Percentiles rank a stretch among this genome's conserved stretches.
Evolutionary conservation across 2,888 invertebrate species (phyloP).

Genomic region (Eupithecia dodoneata): DNA sequence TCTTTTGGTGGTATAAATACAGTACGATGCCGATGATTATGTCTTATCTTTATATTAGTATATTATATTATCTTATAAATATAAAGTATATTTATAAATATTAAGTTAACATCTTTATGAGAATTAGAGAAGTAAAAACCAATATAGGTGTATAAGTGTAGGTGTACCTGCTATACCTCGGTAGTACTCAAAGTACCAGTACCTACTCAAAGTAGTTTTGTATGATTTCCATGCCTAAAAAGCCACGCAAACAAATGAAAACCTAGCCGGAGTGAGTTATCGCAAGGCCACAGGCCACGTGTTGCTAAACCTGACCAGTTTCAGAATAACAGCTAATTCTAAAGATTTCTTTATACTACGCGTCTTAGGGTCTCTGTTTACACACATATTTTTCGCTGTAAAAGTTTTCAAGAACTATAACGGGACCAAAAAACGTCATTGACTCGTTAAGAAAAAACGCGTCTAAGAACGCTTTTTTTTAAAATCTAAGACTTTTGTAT

Average conservation of each 20-base stretch:
- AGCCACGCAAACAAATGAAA: neutral
- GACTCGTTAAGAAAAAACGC: too few species aligned
- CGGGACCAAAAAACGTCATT: too few species aligned
- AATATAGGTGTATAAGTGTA: too few species aligned
- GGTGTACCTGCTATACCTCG: neutral
- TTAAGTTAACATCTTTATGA: neutral
- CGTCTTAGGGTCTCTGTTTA: neutral
- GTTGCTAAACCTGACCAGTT: constrained; percentile 37
- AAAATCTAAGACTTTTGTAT: too few species aligned
- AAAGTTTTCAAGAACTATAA: too few species aligned
- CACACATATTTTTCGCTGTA: too few species aligned
- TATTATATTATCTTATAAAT: too few species aligned
- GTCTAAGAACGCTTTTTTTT: too few species aligned
- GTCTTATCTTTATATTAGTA: neutral
- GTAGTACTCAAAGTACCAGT: neutral
- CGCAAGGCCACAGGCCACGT: constrained; percentile 39
- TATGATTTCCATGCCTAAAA: neutral
- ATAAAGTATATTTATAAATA: too few species aligned
- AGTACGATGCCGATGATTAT: neutral
- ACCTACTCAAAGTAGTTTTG: neutral
- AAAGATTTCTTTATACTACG: neutral
- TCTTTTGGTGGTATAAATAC: neutral
- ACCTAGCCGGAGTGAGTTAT: constrained; percentile 24
- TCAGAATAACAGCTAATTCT: constrained; percentile 15
- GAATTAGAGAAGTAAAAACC: neutral